Conservation (phyloP, 2,113 vertebrate species). For the Helogale parvula region DNA sequence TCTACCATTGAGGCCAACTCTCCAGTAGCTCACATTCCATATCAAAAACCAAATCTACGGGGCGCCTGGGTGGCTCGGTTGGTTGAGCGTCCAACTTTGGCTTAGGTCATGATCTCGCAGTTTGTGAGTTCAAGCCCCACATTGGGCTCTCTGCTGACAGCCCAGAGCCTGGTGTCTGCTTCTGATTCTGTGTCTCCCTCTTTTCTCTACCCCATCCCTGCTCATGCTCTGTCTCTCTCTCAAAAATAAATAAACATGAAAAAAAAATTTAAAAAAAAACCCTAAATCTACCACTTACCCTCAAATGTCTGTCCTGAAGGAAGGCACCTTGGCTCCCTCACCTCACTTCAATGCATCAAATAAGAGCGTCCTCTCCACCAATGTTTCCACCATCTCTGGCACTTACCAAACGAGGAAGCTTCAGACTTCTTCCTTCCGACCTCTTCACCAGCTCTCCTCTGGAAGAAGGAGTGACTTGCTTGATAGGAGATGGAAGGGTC, state of each 20-base stretch:
- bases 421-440: background rate
- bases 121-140: too few relatives aligned
- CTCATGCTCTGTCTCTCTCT: too few relatives aligned
- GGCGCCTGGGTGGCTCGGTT: too few relatives aligned
- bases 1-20: background rate
- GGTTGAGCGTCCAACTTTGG: too few relatives aligned
- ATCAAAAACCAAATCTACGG: background rate
- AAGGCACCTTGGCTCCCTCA: background rate
- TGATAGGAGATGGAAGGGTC: background rate
- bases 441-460: background rate
- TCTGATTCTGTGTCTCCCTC: too few relatives aligned
- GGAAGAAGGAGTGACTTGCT: background rate
- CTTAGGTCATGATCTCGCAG: too few relatives aligned
- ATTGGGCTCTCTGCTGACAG: too few relatives aligned
- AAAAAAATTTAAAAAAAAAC: too few relatives aligned
- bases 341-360: background rate
- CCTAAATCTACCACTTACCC: background rate
- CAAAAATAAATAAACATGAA: too few relatives aligned
- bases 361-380: background rate
- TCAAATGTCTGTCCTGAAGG: background rate
- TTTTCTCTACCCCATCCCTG: too few relatives aligned
- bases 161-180: too few relatives aligned
- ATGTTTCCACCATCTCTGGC: background rate
- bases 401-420: background rate
- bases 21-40: background rate